Evolutionary conservation across 2,888 invertebrate species (phyloP).

Genomic region (Xestia xanthographa): DNA sequence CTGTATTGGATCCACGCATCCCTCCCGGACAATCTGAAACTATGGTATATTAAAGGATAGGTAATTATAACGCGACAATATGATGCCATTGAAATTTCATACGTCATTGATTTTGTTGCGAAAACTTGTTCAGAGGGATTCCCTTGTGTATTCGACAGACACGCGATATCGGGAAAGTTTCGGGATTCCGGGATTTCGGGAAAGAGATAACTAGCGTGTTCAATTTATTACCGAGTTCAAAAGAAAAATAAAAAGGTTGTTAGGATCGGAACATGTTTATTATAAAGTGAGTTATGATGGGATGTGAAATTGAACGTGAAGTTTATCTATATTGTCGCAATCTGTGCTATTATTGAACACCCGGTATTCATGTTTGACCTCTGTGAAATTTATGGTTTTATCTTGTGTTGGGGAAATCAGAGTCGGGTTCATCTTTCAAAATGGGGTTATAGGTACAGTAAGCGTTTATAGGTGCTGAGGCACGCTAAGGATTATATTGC

Average conservation of each 20-base stretch:
- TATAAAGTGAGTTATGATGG: constrained; percentile 45
- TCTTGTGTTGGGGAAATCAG: not conserved
- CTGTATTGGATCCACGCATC: constrained; percentile 74
- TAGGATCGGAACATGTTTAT: constrained; percentile 51
- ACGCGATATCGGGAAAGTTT: constrained; percentile 50
- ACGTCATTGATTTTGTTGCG: constrained; percentile 39
- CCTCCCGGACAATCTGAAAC: constrained; percentile 73
- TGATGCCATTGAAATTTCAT: constrained; percentile 52
- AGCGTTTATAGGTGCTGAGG: too few relatives aligned
- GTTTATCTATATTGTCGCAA: constrained; percentile 31
- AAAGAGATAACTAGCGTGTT: constrained; percentile 46
- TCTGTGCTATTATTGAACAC: constrained; percentile 11
- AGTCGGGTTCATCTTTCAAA: not conserved
- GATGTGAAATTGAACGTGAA: constrained; percentile 48
- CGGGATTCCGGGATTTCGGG: constrained; percentile 18
- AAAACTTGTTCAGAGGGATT: constrained; percentile 24
- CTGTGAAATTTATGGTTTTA: constrained; percentile 10
- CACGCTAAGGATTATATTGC: too few relatives aligned
- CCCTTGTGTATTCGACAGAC: constrained; percentile 47
- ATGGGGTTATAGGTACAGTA: too few relatives aligned
- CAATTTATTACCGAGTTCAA: constrained; percentile 53
- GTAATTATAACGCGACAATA: constrained; percentile 33
- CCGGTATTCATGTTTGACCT: constrained; percentile 11
- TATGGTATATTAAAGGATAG: constrained; percentile 55
- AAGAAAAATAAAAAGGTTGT: constrained; percentile 58